These are phyloP conservation scores for Herpailurus yagouaroundi DNA, from an alignment of 2,113 vertebrate genomes.

Conservation along the genomic window DNA sequence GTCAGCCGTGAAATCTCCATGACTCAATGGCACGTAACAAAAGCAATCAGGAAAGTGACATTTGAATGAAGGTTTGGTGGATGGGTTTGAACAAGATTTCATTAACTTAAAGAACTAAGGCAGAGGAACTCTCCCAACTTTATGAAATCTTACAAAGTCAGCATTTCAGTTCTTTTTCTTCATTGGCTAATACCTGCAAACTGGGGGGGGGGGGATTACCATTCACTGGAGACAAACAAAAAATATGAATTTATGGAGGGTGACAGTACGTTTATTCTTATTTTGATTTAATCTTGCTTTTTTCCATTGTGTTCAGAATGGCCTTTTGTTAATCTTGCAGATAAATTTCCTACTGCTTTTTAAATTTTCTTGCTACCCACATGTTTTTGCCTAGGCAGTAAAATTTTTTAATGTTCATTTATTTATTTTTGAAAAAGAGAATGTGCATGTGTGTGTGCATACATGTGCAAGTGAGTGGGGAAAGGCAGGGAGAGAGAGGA, in stretches of 20 bases:
- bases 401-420: not conserved
- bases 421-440: too few relatives aligned
- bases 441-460: too few relatives aligned
- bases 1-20: conserved; percentile 62
- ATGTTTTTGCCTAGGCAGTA: conserved; percentile 25
- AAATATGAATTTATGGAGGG: conserved; percentile 32
- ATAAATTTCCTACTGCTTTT: conserved; percentile 58
- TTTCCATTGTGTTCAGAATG: conserved; percentile 51
- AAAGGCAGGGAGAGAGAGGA: too few relatives aligned
- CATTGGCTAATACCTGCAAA: conserved; percentile 44
- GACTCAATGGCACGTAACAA: conserved; percentile 55
- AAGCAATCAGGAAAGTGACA: conserved; percentile 65
- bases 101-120: conserved; percentile 47
- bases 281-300: conserved; percentile 43
- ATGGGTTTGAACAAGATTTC: conserved; percentile 46
- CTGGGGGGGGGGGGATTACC: not conserved
- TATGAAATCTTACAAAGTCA: conserved; percentile 40
- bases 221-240: conserved; percentile 23
- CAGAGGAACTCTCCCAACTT: not conserved
- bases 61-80: conserved; percentile 28
- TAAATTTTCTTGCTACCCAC: conserved; percentile 40
- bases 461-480: too few relatives aligned
- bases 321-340: conserved; percentile 26
- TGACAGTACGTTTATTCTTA: conserved; percentile 46
- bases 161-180: conserved; percentile 57